Evolutionary conservation across 2,888 invertebrate genomes (phyloP), one percentile per base, ranked within the genome.

Genomic region (Macaria liturata): DNA sequence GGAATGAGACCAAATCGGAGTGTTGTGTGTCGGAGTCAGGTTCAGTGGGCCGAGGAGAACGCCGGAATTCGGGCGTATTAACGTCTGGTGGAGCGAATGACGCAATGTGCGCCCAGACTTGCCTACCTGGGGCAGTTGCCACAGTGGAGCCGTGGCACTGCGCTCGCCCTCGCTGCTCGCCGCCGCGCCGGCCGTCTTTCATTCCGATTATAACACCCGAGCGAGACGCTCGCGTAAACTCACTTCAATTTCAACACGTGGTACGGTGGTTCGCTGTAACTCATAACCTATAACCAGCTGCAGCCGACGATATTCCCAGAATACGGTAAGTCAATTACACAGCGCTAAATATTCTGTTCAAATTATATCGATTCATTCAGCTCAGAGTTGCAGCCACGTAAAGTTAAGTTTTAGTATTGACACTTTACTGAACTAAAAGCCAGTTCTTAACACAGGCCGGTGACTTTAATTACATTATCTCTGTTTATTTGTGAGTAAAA

Each of bases 171-270:
- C 39, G 47, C 56, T n/a, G 39, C 31, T 20, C 32, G 32, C 40
- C 52, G 51, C 37, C 57, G 56, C 43, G 34, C 48, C 46, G 40
- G 46, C 39, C 61, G 37, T 32, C 57, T 67, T 69, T 83, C 88
- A 88, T 84, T 88, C 88, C 83, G 83, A 75, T 80, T 84, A 75
- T 81, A 83, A 79, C 81, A 73, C 72, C 78, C 82, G 81, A 68
- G 72, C 59, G 64, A 73, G 68, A 57, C 74, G 80, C 79, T 79
- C 76, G 84, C 73, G 76, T 69, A 66, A 66, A 60, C 68, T 63
- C 71, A 67, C 80, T 78, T 76, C 78, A 78, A 76, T 72, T 80
- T 80, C 78, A 83, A 76, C 88, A 88, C 88, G 88, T 89, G 88
- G 86, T 84, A 72, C 64, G 65, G 80, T 80, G 81, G 76, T 74